A percentile compares a stretch with the other conserved stretches of the same genome.
Evolutionary conservation across 1,140 invertebrate species (phyloP).

Genomic region (Aphelenchoides fujianensis): DNA sequence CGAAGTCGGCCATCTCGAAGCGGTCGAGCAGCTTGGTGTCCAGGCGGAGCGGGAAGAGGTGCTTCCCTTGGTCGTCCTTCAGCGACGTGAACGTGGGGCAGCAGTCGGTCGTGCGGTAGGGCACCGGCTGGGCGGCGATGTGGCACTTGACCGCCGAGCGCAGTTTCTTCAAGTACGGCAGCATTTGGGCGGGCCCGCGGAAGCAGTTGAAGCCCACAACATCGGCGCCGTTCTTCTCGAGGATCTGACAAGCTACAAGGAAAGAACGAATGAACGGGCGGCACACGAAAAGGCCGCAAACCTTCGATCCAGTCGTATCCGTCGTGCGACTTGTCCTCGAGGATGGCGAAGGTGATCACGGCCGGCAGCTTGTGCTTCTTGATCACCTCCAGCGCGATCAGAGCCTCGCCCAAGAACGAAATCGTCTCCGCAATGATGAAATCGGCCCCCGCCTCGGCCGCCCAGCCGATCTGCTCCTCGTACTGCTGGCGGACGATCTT

Average conservation of each 20-base stretch:
- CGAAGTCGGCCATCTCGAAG: constrained; percentile 53
- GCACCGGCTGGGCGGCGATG: neutral
- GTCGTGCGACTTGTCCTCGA: constrained; percentile 18
- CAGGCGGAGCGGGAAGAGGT: constrained; percentile 47
- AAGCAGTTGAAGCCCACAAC: constrained; percentile 61
- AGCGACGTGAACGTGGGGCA: constrained; percentile 26
- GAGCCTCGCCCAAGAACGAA: constrained; percentile 53
- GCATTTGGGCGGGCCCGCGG: constrained; percentile 51
- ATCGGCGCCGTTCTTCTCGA: constrained; percentile 60
- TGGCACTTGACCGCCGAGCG: constrained; percentile 10
- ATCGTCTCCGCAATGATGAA: constrained; percentile 61
- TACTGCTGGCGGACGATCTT: constrained; percentile 8
- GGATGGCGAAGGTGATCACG: constrained; percentile 49
- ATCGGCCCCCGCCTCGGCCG: constrained; percentile 54
- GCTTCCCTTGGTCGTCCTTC: constrained; percentile 33
- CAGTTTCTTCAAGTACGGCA: constrained; percentile 33
- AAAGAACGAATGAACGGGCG: constrained; percentile 5
- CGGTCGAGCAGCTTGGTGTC: constrained; percentile 34
- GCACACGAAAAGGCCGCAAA: neutral
- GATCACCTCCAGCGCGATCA: constrained; percentile 55
- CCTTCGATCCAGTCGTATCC: constrained; percentile 15
- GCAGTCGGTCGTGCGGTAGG: constrained; percentile 14
- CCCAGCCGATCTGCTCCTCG: constrained; percentile 62
- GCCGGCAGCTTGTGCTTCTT: constrained; percentile 53
- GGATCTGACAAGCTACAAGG: constrained; percentile 43